Evolutionary conservation across 2,888 invertebrate species (phyloP).

Genomic region (Listrodromus nycthemerus): DNA sequence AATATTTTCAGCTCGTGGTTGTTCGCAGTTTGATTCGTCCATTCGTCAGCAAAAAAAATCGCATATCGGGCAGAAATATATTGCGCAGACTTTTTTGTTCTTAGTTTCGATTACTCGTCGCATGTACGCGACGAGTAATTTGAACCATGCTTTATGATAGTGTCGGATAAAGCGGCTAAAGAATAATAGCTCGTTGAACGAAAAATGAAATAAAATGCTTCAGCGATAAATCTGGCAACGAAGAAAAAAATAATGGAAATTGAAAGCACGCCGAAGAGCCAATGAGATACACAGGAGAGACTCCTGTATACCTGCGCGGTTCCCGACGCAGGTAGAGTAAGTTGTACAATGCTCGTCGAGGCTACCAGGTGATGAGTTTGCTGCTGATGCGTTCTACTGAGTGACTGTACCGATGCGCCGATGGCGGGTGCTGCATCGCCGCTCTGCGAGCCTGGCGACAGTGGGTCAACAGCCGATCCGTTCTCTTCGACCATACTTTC

Average conservation of each 20-base stretch:
- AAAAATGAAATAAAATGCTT: no score
- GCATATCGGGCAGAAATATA: no score
- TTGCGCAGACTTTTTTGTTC: no score
- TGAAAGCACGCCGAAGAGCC: conserved; percentile 72
- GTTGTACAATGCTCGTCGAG: conserved; percentile 93
- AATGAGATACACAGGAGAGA: conserved; percentile 78
- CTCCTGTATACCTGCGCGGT: conserved; percentile 83
- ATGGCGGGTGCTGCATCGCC: conserved; percentile 85
- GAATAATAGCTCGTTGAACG: no score
- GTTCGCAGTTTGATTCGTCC: no score
- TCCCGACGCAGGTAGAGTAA: conserved; percentile 88
- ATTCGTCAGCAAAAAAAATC: no score
- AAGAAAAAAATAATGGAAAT: conserved; percentile 19
- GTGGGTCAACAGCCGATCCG: conserved; percentile 88
- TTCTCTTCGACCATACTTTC: conserved; percentile 97
- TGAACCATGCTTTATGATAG: no score
- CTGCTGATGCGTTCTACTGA: conserved; percentile 84
- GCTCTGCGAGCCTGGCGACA: conserved; percentile 86
- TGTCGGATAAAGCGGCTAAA: no score
- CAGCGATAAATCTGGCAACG: background rate
- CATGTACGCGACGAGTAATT: no score
- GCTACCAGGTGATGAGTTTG: conserved; percentile 86
- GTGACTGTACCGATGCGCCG: conserved; percentile 86
- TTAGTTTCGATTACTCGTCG: no score
- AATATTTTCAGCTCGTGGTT: no score